Evolutionary conservation across 92 coral and sea anemone genomes (phyloP).

Genomic region (Paramuricea clavata): DNA sequence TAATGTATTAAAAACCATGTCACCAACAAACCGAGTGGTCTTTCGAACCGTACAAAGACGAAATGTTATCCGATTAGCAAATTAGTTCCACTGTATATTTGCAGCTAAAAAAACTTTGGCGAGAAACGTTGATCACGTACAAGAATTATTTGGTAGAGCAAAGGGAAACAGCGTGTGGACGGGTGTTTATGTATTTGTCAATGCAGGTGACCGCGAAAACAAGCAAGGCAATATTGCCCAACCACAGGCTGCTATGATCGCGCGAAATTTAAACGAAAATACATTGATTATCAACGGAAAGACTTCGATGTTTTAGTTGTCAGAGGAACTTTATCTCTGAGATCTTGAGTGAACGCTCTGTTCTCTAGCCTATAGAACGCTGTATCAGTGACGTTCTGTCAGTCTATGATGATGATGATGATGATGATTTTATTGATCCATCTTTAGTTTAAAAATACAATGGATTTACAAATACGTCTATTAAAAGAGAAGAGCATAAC

Average conservation of each 20-base stretch:
- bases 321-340: too few relatives aligned
- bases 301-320: too few relatives aligned
- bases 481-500: too few relatives aligned
- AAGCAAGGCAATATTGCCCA: not conserved
- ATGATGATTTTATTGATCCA: too few relatives aligned
- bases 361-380: too few relatives aligned
- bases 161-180: not conserved
- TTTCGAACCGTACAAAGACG: slow-evolving; percentile 1
- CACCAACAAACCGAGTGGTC: not conserved
- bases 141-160: not conserved
- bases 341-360: too few relatives aligned
- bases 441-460: too few relatives aligned
- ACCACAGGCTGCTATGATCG: not conserved
- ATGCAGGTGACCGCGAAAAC: slow-evolving; percentile 1
- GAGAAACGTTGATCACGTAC: not conserved
- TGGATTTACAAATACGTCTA: too few relatives aligned
- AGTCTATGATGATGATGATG: too few relatives aligned
- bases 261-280: not conserved
- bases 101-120: not conserved
- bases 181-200: not conserved
- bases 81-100: not conserved
- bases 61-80: not conserved
- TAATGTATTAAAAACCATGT: not conserved
- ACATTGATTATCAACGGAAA: too few relatives aligned
- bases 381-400: too few relatives aligned